Base-by-base conservation (phyloP, 1,140 invertebrate species). In the Lerema accius region DNA sequence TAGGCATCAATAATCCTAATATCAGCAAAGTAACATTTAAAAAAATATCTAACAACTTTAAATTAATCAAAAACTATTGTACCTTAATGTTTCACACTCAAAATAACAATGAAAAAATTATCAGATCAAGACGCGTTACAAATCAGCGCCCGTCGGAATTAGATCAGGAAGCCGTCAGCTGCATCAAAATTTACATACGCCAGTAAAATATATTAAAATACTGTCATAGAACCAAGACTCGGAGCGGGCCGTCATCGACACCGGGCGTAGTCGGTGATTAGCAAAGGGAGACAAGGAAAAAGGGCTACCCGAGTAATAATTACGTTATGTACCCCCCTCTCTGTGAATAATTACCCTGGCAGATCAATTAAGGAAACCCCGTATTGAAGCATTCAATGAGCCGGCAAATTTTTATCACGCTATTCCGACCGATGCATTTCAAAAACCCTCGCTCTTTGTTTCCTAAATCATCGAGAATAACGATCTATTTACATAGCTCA, bases 181-280 rank as follows among this genome's bases (percentile, higher is more conserved):
- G 78, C 78, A 78, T 71, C 67, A 43, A 63, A 71, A 86, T 89
- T 89, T 84, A 85, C 84, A 89, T 89, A 84, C 77, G 72, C 71
- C 82, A 78, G 71, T 73, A 77, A 86, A 86, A 86, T 86, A 86
- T 87, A 89, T 89, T 89, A 89, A 89, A 89, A 87, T 80, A 35
- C 84, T 89, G 86, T 89, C 84, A 89, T 73, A 76, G 77, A 67
- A 71, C 74, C 69, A 81, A 82, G 77, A 82, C 71, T 67, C 71
- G 78, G 76, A 76, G 75, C 75, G 77, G 76, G 70, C 61, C 82
- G 86, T 89, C 86, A 86, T 77, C 60, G 82, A 67, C 86, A 89
- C 82, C 84, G 71, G 82, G 78, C 78, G 81, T 73, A 45, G 66
- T 62, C 65, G 77, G 79, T 82, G 84, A 86, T 84, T 84, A 86